phyloP scores from a whole-genome alignment of 2,797 vertebrate genomes.

The Balearica regulorum region DNA sequence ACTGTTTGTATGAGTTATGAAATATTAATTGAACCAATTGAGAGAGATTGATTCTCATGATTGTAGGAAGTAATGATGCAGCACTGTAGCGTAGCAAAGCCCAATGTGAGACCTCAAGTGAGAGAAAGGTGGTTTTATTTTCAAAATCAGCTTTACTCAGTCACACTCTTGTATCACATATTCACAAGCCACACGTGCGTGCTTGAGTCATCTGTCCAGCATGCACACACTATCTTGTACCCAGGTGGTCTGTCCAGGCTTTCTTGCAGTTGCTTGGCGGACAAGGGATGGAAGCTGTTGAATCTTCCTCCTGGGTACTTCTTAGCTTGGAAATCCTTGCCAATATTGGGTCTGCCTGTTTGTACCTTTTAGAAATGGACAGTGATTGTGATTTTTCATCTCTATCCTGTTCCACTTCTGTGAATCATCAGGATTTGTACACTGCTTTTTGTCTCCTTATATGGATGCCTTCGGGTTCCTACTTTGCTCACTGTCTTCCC shows the following conservation, averaged over 20 bases:
- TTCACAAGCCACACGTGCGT: accelerated
- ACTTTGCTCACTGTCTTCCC: neutral
- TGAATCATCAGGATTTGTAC: neutral
- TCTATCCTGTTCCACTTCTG: neutral
- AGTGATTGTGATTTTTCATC: neutral
- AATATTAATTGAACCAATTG: neutral
- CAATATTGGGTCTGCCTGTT: neutral
- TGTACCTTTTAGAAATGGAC: neutral
- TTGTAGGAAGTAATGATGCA: neutral
- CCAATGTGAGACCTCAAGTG: neutral
- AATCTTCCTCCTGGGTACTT: neutral
- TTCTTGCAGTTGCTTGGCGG: neutral
- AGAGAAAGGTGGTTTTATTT: neutral
- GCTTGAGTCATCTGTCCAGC: neutral
- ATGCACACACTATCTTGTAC: neutral
- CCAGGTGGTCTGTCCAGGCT: neutral
- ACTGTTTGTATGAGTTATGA: neutral
- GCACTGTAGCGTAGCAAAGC: neutral
- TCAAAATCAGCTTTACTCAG: neutral
- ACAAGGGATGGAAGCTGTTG: neutral
- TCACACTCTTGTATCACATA: neutral
- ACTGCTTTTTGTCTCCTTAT: neutral
- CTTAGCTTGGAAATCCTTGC: neutral
- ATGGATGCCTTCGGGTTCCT: neutral
- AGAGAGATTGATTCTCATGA: neutral